Evolutionary conservation across 1,140 invertebrate species (phyloP).

Genomic region (Nasonia giraulti): DNA sequence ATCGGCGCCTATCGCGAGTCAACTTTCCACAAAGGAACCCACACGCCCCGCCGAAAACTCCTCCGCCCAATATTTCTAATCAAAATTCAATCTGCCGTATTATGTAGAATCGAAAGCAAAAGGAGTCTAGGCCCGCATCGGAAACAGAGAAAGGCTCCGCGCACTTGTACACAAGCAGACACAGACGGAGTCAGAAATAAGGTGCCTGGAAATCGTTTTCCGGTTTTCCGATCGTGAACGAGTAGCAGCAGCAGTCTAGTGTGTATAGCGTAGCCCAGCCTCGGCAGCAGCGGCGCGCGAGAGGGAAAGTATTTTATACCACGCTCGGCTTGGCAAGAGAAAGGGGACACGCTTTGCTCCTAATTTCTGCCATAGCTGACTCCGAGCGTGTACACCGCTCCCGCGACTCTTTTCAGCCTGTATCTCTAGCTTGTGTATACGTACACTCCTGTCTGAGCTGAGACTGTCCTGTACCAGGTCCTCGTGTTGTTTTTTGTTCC

Average conservation of each 20-base stretch:
- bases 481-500: neutral
- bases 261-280: conserved; percentile 17
- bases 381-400: conserved; percentile 60
- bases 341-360: conserved; percentile 74
- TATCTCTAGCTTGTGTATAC: neutral
- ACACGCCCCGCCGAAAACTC: too few species aligned
- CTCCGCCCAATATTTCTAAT: neutral
- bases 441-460: too few species aligned
- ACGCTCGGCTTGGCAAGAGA: conserved; percentile 75
- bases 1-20: too few species aligned
- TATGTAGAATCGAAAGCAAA: neutral
- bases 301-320: conserved; percentile 74
- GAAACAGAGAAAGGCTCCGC: conserved; percentile 43
- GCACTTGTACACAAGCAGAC: conserved; percentile 16
- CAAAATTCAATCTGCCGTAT: conserved; percentile 51
- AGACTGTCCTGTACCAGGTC: neutral
- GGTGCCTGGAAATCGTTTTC: conserved; percentile 65
- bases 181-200: conserved; percentile 45
- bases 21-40: too few species aligned
- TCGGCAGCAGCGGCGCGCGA: conserved; percentile 54
- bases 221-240: conserved; percentile 67
- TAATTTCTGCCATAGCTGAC: conserved; percentile 73
- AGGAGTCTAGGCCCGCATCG: neutral
- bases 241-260: neutral
- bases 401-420: conserved; percentile 25